These are phyloP conservation scores for Drosophila tripunctata DNA, from an alignment of 2,888 invertebrate genomes.

Conservation along the genomic window DNA sequence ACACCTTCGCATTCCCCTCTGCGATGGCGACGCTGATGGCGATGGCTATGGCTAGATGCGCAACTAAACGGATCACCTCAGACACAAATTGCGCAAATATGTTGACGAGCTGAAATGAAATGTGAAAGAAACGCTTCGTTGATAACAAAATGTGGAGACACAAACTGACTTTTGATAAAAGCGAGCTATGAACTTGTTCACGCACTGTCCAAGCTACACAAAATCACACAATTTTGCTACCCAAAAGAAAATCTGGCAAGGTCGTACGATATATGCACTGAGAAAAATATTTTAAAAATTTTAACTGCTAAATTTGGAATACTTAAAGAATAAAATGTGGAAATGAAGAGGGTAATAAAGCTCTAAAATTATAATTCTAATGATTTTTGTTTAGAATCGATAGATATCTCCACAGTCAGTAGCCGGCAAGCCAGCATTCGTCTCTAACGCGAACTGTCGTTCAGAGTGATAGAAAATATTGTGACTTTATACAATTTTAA, in stretches of 20 bases:
- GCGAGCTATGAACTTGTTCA: conserved; percentile 23
- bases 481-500: too few relatives aligned
- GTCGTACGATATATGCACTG: conserved; percentile 1
- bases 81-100: conserved; percentile 45
- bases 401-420: too few relatives aligned
- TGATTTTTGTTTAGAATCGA: too few relatives aligned
- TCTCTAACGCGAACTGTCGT: too few relatives aligned
- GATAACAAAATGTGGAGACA: conserved; percentile 9
- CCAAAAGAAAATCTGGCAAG: conserved; percentile 15
- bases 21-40: not conserved
- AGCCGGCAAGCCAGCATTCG: too few relatives aligned
- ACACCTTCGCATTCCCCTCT: conserved; percentile 36
- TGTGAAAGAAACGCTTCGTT: conserved; percentile 18
- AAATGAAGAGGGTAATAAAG: too few relatives aligned
- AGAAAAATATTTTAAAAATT: not conserved
- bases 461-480: too few relatives aligned
- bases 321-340: too few relatives aligned
- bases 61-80: conserved; percentile 54
- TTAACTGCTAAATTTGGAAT: too few relatives aligned
- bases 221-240: conserved; percentile 1
- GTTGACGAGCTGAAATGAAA: conserved; percentile 33
- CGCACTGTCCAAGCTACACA: conserved; percentile 37
- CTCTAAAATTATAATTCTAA: too few relatives aligned
- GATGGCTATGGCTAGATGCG: conserved; percentile 49
- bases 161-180: conserved; percentile 18